A percentile compares a stretch with the other conserved stretches of the same genome.
phyloP scores from a whole-genome alignment of 2,113 vertebrate genomes.

The Glaucomys volans region DNA sequence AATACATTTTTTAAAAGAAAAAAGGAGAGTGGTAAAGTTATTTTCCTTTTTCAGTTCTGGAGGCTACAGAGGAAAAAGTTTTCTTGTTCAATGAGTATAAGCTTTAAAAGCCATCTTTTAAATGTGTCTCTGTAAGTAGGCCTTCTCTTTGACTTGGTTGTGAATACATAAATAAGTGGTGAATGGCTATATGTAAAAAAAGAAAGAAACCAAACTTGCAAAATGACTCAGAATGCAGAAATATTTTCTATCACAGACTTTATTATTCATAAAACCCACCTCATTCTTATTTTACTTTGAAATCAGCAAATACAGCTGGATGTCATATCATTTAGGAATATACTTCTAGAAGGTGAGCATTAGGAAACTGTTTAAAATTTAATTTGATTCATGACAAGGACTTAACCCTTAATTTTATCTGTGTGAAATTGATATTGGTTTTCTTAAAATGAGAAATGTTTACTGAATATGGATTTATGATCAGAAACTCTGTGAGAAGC shows the following conservation, averaged over 20 bases:
- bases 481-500: not conserved
- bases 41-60: not conserved
- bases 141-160: not conserved
- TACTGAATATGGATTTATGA: not conserved
- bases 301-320: not conserved
- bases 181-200: not conserved
- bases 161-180: not conserved
- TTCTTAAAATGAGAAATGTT: constrained; percentile 14
- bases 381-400: not conserved
- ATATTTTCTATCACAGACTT: not conserved
- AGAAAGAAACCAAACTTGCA: not conserved
- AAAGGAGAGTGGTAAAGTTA: not conserved
- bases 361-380: constrained; percentile 4
- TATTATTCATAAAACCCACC: not conserved
- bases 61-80: not conserved
- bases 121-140: not conserved
- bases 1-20: not conserved
- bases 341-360: not conserved
- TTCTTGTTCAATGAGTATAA: constrained; percentile 24
- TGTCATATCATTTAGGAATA: not conserved
- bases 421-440: not conserved
- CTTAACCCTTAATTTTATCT: not conserved
- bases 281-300: not conserved
- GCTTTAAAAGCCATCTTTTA: constrained; percentile 45
- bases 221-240: constrained; percentile 26